A percentile compares a stretch with the other conserved stretches of the same genome.
Evolutionary conservation across 2,888 invertebrate genomes (phyloP).

Genomic region (Dorcus hopei): DNA sequence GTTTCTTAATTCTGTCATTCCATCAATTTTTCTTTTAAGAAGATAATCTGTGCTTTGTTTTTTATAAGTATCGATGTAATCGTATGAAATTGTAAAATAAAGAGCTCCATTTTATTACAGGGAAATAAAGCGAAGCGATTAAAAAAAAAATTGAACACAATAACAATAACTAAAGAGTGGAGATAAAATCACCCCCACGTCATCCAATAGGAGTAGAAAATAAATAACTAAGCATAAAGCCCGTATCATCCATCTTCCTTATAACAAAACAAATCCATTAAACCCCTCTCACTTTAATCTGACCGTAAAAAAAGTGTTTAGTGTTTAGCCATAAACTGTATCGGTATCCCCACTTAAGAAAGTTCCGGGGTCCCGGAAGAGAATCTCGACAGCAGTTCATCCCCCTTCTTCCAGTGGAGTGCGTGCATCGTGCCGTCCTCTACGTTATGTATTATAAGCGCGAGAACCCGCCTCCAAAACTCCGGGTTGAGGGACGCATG

Average conservation of each 20-base stretch:
- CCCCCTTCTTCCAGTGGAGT: not conserved
- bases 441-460: slow-evolving; percentile 18
- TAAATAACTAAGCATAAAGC: slow-evolving; percentile 37
- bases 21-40: too few relatives aligned
- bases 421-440: not conserved
- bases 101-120: slow-evolving; percentile 17
- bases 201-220: slow-evolving; percentile 38
- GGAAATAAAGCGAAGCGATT: slow-evolving; percentile 5
- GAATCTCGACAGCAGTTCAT: slow-evolving; percentile 21
- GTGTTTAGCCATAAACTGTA: slow-evolving; percentile 49
- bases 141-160: slow-evolving; percentile 2
- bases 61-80: slow-evolving; percentile 2
- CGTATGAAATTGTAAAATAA: slow-evolving; percentile 16
- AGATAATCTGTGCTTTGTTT: too few relatives aligned
- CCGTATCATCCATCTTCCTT: slow-evolving; percentile 33
- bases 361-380: slow-evolving; percentile 34
- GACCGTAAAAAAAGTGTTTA: slow-evolving; percentile 48
- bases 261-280: slow-evolving; percentile 43
- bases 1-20: too few relatives aligned
- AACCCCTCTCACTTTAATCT: slow-evolving; percentile 44
- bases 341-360: slow-evolving; percentile 45
- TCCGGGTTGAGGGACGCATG: slow-evolving; percentile 23
- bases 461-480: slow-evolving; percentile 24
- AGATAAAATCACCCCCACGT: slow-evolving; percentile 30
- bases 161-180: slow-evolving; percentile 3